Base-by-base conservation (phyloP, 2,888 invertebrate species). In the Clistopyga incitator region DNA sequence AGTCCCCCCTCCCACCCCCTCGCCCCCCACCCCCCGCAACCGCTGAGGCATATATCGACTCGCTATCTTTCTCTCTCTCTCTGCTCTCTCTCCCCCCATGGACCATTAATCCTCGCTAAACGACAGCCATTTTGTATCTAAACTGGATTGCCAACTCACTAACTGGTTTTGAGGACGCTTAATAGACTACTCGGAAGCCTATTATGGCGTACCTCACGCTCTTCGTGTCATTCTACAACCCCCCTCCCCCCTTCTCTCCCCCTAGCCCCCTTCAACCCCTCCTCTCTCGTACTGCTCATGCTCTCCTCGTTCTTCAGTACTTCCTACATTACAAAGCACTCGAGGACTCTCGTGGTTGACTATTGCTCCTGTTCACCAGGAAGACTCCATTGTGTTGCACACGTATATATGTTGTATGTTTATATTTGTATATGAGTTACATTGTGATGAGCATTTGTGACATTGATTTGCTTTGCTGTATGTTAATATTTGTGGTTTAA, bases 71-170 rank as follows among this genome's bases (percentile, higher is more conserved):
- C 45, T 64, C 64, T 65, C 78, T 90, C 89, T 90, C 91, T 29
- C 29, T 54, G 75, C 84, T 72, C 64, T 71, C 90, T 90, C 89
- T 90, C 91, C 91, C 90, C 90, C 88, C 90, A 88, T 82, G 89
- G 92, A 90, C 92, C 93, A 93, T 93, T 93, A 93, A 93, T 93
- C 92, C 92, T 92, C 89, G 90, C 92, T 93, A 93, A 93, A 93
- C 93, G 93, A 93, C 93, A 93, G 92, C 93, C 93, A 93, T 93
- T 93, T 93, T 93, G 93, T 93, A 93, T 92, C 92, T 92, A 92
- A 93, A 93, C 93, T 93, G 93, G 93, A 93, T 93, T 93, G 93
- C 92, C 92, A 90, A 92, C 91, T 92, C 92, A 92, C 92, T 92
- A 92, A 92, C 92, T 92, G 92, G 92, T 92, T 92, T 92, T 90